These are phyloP conservation scores for Bambusicola thoracicus DNA, from an alignment of 2,113 vertebrate species.

Conservation along the genomic window DNA sequence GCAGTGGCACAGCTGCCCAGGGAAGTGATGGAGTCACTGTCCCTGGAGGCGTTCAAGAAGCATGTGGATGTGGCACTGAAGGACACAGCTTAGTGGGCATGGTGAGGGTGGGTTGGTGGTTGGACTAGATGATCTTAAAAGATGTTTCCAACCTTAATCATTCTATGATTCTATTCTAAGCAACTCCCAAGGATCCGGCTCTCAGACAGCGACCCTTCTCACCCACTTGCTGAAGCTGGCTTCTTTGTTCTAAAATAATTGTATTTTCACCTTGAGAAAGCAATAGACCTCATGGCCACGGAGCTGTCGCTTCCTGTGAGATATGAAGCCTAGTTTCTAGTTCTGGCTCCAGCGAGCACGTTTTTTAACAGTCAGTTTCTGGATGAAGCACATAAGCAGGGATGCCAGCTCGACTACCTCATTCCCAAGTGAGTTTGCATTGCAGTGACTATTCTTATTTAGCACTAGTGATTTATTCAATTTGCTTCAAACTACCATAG, in stretches of 20 bases:
- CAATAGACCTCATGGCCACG: accelerated
- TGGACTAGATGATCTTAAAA: too few relatives aligned
- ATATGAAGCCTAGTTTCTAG: not conserved
- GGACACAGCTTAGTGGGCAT: too few relatives aligned
- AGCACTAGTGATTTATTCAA: not conserved
- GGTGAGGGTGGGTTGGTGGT: too few relatives aligned
- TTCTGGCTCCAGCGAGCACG: not conserved
- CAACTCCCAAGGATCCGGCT: not conserved
- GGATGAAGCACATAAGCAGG: not conserved
- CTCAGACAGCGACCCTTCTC: not conserved
- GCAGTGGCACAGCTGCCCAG: too few relatives aligned
- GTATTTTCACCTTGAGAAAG: not conserved
- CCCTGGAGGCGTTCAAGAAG: too few relatives aligned
- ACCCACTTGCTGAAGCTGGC: not conserved
- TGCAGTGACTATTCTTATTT: not conserved
- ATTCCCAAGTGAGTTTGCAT: not conserved
- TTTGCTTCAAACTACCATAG: not conserved
- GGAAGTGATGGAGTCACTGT: too few relatives aligned
- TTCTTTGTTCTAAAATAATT: not conserved
- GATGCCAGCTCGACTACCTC: not conserved
- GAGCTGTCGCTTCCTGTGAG: not conserved
- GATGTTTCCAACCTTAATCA: too few relatives aligned
- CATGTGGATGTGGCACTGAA: too few relatives aligned
- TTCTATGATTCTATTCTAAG: not conserved
- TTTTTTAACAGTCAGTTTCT: not conserved